A percentile compares a stretch with the other conserved stretches of the same genome.
phyloP scores from a whole-genome alignment of 2,113 vertebrate species.

The Coracopsis vasa region DNA sequence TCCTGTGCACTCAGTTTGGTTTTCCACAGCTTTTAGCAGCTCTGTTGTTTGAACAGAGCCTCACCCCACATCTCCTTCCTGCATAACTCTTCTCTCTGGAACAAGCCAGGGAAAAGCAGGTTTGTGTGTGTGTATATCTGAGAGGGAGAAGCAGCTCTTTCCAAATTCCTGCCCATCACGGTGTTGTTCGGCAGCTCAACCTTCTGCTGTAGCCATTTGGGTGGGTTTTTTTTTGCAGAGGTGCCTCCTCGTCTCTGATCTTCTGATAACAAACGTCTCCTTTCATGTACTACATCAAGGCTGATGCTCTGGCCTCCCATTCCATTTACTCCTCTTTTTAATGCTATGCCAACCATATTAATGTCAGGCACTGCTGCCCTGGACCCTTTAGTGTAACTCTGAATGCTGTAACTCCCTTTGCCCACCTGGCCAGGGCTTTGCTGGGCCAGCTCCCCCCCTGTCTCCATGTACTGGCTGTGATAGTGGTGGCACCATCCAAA shows the following conservation, averaged over 20 bases:
- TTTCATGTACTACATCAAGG: conserved; percentile 56
- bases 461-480: rapidly evolving
- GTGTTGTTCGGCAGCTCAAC: neutral
- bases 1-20: neutral
- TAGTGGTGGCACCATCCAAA: neutral
- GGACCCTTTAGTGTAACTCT: neutral
- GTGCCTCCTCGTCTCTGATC: conserved; percentile 19
- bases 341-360: conserved; percentile 5
- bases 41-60: neutral
- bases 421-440: neutral
- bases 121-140: neutral
- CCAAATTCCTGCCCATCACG: neutral
- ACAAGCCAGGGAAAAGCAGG: neutral
- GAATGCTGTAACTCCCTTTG: neutral
- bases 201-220: neutral
- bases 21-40: neutral
- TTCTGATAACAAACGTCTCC: conserved; percentile 36
- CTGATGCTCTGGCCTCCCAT: conserved; percentile 30
- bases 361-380: neutral
- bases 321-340: conserved; percentile 35
- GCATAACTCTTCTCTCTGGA: neutral
- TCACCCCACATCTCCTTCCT: neutral
- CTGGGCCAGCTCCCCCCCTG: neutral
- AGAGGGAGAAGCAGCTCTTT: neutral
- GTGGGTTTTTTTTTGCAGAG: neutral